phyloP scores from a whole-genome alignment of 1,140 invertebrate species.

The Orussus abietinus region DNA sequence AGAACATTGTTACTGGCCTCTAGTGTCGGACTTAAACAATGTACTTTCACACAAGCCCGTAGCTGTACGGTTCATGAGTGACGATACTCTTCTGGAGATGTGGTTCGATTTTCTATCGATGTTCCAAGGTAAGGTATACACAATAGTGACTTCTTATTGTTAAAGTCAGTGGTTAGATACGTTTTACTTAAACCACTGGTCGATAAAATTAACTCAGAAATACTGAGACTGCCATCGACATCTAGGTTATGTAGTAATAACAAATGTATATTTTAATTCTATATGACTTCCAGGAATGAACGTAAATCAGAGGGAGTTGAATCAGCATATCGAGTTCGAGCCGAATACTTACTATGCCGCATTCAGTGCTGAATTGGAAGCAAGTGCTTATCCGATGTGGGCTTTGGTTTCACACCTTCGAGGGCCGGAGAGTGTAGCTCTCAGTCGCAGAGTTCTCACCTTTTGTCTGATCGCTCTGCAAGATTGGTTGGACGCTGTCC shows the following conservation, averaged over 20 bases:
- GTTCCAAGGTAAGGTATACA: conserved; percentile 90
- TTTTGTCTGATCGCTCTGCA: conserved; percentile 73
- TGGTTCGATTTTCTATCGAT: conserved; percentile 92
- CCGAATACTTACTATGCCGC: conserved; percentile 95
- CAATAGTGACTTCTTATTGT: conserved; percentile 8
- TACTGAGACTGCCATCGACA: too few relatives aligned
- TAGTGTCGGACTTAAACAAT: conserved; percentile 96
- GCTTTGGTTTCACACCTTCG: conserved; percentile 84
- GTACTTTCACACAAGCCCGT: conserved; percentile 91
- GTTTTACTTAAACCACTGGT: too few relatives aligned
- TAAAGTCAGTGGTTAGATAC: conserved; percentile 15
- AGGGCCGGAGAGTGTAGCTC: conserved; percentile 64
- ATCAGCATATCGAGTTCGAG: conserved; percentile 93
- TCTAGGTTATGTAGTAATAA: too few relatives aligned
- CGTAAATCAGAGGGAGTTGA: conserved; percentile 85
- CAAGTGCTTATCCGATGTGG: conserved; percentile 96
- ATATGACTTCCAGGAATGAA: conserved; percentile 75
- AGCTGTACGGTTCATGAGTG: conserved; percentile 82
- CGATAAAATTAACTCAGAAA: too few relatives aligned
- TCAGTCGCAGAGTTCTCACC: conserved; percentile 71
- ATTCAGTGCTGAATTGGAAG: conserved; percentile 94
- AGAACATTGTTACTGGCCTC: conserved; percentile 96
- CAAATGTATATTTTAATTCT: conserved; percentile 1
- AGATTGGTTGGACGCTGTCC: conserved; percentile 83
- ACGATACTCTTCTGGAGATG: conserved; percentile 82